These are phyloP conservation scores for Brienomyrus longianalis DNA, from an alignment of 2,113 vertebrate species.

Conservation along the genomic window DNA sequence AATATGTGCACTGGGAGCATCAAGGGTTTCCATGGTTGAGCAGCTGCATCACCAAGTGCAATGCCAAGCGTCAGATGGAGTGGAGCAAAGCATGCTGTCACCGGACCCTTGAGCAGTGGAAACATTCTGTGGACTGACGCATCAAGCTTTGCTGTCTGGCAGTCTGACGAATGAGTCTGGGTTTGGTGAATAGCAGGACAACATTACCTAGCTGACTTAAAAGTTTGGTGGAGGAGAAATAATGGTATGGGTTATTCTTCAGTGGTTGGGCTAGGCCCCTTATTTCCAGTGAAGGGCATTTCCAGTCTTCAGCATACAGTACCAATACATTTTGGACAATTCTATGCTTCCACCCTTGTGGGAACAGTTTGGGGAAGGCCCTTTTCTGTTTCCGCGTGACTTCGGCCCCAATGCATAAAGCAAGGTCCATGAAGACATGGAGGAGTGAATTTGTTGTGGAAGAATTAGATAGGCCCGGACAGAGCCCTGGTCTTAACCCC, in stretches of 20 bases:
- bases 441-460: not conserved
- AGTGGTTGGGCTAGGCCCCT: not conserved
- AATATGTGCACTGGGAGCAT: not conserved
- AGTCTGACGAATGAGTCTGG: not conserved
- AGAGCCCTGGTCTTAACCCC: not conserved
- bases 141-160: no score
- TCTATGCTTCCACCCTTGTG: not conserved
- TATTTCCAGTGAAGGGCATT: not conserved
- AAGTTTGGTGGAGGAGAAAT: not conserved
- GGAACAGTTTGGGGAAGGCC: not conserved
- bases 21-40: not conserved
- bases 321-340: no score
- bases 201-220: not conserved
- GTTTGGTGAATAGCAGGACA: not conserved
- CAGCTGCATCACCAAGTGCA: not conserved
- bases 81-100: not conserved
- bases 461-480: not conserved
- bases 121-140: not conserved
- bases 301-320: no score
- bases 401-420: not conserved
- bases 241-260: not conserved
- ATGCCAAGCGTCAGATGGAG: not conserved
- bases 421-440: not conserved
- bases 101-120: not conserved
- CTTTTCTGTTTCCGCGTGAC: not conserved